Base-by-base conservation (phyloP, 2,797 vertebrate genomes). In the Hyperoplus lanceolatus region DNA sequence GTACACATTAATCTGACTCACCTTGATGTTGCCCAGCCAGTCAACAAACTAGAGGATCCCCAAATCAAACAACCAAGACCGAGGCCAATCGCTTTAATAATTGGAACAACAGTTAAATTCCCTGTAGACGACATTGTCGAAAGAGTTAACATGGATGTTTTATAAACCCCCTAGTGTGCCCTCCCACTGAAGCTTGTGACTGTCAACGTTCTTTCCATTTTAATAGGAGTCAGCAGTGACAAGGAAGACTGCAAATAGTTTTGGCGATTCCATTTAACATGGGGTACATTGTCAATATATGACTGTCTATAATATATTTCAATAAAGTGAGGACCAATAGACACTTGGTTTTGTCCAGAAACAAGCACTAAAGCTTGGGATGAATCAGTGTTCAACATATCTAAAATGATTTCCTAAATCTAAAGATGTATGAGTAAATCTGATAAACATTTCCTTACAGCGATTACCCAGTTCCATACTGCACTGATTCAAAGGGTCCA, bases 11-110 rank as follows among this genome's bases (percentile, higher is more conserved):
- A 46, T 49, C 4, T 0, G 1, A 73, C 75, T 94, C 90, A 98
- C 98, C 96, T 96, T 90, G 97, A 97, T 91, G 94, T 98, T 69
- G 97, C 96, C 97, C 98, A 99, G 64, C 96, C 97, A 78, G 96
- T 97, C 75, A 99, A 64, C 80, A 98, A 81, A 79, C 96, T 96
- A 53, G 95, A 95, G 64, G 96, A 97, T 71, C 96, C 97, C 96
- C 96, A 99, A 75, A 99, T 95, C 81, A 99, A 93, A 86, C 96
- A 92, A 51, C 97, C 97, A 81, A 99, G 95, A 55, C 96, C 94
- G 56, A 99, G 95, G 16, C 97, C 97, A 59, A 98, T 94, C 2
- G 96, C 96, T 95, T 97, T 99, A 72, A 99, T 86, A 75, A 98
- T 93, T 4, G 96, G 94, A 50, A 98, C 96, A 7, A 95, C 96